Conservation (phyloP, 2,888 invertebrate species). For the Salpingus planirostris region DNA sequence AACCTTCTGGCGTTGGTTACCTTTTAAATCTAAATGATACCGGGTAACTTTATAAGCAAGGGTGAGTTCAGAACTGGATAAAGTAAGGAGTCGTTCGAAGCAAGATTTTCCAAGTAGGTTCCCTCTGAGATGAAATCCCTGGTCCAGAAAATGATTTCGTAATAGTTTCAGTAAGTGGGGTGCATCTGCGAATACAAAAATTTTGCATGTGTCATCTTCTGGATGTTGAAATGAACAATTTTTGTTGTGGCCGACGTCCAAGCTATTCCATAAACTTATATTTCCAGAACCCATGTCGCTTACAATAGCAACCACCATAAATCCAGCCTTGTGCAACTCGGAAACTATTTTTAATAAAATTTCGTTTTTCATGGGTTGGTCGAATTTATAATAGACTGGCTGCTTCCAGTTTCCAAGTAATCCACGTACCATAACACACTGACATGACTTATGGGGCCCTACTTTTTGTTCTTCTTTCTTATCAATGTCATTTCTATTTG, state of each 20-base stretch:
- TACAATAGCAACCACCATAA: conserved; percentile 19
- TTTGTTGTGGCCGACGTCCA: conserved; percentile 8
- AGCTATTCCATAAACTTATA: conserved; percentile 16
- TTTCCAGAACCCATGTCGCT: conserved; percentile 19
- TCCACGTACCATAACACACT: conserved; percentile 14
- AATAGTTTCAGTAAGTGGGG: conserved; percentile 16
- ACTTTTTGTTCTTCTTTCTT: too few relatives aligned
- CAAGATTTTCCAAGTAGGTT: too few relatives aligned
- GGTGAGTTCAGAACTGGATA: too few relatives aligned
- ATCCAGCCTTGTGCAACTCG: conserved; percentile 13
- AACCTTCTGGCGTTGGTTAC: conserved; percentile 19
- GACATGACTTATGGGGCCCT: too few relatives aligned
- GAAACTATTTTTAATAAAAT: conserved; percentile 10
- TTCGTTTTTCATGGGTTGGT: conserved; percentile 15
- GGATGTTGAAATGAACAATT: conserved; percentile 15
- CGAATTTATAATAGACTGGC: conserved; percentile 17
- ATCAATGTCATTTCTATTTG: too few relatives aligned
- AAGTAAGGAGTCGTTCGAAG: too few relatives aligned
- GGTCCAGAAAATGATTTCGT: conserved; percentile 17
- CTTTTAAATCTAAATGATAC: conserved; percentile 16
- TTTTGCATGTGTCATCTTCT: conserved; percentile 7
- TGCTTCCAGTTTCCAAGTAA: conserved; percentile 20
- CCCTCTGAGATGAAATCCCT: conserved; percentile 12
- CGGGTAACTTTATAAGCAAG: conserved; percentile 10
- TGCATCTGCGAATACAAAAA: conserved; percentile 17